phyloP scores from a whole-genome alignment of 2,797 vertebrate genomes.

The Taeniopygia guttata region DNA sequence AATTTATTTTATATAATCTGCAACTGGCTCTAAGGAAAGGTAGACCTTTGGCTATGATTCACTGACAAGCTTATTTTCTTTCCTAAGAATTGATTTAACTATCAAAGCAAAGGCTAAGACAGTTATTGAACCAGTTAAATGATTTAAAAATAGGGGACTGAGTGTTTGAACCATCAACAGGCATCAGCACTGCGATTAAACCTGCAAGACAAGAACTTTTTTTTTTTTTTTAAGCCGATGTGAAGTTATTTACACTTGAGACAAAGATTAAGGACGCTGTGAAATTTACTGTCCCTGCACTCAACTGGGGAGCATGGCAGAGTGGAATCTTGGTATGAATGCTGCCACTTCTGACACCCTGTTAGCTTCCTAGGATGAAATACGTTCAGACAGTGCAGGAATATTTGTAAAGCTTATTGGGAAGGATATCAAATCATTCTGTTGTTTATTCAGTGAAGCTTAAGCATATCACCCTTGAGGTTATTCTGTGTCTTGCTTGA shows the following conservation, averaged over 20 bases:
- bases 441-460: slow-evolving; percentile 31
- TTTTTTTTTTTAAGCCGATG: background rate
- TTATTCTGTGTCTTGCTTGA: background rate
- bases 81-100: slow-evolving; percentile 54
- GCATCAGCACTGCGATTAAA: slow-evolving; percentile 16
- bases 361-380: background rate
- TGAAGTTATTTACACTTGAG: slow-evolving; percentile 9
- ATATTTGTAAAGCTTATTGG: slow-evolving; percentile 36
- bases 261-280: slow-evolving; percentile 1
- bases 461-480: background rate
- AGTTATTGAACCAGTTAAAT: slow-evolving; percentile 46
- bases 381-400: background rate
- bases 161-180: slow-evolving; percentile 9
- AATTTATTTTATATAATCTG: slow-evolving; percentile 30
- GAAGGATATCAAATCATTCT: slow-evolving; percentile 27
- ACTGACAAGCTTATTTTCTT: slow-evolving; percentile 40
- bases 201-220: background rate
- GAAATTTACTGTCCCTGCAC: slow-evolving; percentile 15
- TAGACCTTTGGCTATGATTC: slow-evolving; percentile 10
- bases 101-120: slow-evolving; percentile 51
- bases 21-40: background rate
- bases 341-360: background rate
- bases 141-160: slow-evolving; percentile 5
- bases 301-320: background rate
- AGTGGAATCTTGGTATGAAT: background rate